A percentile compares a stretch with the other conserved stretches of the same genome.
Conservation (phyloP, 2,888 invertebrate genomes). For the Leptinotarsa peninsularis region DNA sequence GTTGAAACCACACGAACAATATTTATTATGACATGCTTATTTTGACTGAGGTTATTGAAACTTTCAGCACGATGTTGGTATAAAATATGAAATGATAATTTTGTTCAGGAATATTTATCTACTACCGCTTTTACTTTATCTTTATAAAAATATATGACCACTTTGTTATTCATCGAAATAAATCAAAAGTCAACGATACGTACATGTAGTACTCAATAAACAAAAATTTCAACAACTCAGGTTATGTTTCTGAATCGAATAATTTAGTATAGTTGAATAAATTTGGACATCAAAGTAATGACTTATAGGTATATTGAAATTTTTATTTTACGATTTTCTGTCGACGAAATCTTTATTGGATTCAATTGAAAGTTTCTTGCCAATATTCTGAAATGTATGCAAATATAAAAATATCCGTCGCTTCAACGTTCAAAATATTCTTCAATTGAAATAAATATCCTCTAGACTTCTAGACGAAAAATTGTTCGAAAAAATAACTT, state of each 20-base stretch:
- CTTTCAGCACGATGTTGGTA: not conserved
- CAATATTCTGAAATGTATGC: too few relatives aligned
- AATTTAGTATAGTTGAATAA: too few relatives aligned
- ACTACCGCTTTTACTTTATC: not conserved
- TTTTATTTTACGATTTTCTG: too few relatives aligned
- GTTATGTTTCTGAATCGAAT: not conserved
- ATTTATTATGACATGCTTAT: conserved; percentile 3
- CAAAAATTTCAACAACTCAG: not conserved
- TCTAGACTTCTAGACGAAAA: too few relatives aligned
- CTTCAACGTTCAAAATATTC: too few relatives aligned
- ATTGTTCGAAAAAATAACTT: too few relatives aligned
- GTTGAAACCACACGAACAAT: not conserved
- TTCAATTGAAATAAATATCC: too few relatives aligned
- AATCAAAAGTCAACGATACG: not conserved
- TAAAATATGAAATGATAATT: not conserved
- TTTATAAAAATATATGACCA: not conserved
- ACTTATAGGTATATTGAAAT: too few relatives aligned
- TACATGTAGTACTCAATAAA: not conserved
- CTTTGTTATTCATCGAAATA: not conserved
- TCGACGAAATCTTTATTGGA: too few relatives aligned
- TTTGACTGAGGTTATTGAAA: not conserved
- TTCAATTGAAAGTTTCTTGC: too few relatives aligned
- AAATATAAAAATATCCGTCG: too few relatives aligned
- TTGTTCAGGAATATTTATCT: conserved; percentile 1
- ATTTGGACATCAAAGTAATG: too few relatives aligned